Evolutionary conservation across 2,797 vertebrate species (phyloP).

Genomic region (Chelon labrosus): DNA sequence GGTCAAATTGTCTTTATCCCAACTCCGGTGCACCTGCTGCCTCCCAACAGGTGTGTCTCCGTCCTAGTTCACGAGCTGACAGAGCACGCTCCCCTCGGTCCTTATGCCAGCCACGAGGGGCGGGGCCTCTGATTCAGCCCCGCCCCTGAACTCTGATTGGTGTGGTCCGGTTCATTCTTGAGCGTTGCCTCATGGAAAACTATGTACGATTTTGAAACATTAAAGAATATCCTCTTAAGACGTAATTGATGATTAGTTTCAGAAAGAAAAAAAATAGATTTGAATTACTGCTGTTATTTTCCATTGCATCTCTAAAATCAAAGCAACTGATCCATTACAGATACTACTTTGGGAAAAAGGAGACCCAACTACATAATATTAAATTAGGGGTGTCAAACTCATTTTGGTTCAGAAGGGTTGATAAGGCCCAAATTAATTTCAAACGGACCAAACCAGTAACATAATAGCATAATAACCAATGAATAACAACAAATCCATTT

Average conservation of each 20-base stretch:
- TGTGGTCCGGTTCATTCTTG: background rate
- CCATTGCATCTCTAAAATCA: background rate
- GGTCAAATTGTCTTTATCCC: background rate
- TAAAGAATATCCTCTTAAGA: background rate
- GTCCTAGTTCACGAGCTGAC: background rate
- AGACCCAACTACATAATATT: too few relatives aligned
- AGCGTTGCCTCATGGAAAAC: conserved; percentile 41
- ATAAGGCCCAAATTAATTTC: too few relatives aligned
- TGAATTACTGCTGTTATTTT: background rate
- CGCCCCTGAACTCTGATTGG: too few relatives aligned
- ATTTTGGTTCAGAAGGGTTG: too few relatives aligned
- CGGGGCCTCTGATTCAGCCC: too few relatives aligned
- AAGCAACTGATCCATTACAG: background rate
- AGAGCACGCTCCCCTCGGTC: accelerated
- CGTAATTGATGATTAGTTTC: conserved; percentile 28
- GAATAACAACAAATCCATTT: too few relatives aligned
- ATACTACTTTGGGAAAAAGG: too few relatives aligned
- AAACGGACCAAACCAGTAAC: too few relatives aligned
- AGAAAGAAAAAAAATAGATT: background rate
- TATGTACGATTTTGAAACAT: conserved; percentile 6
- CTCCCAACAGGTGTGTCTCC: conserved; percentile 27
- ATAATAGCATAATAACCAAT: too few relatives aligned
- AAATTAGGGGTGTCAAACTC: too few relatives aligned
- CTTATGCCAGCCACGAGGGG: background rate
- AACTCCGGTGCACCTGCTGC: conserved; percentile 21